A percentile compares a stretch with the other conserved stretches of the same genome.
These are phyloP conservation scores for Montipora cactus DNA, from an alignment of 64 coral and sea anemone genomes.

Conservation along the genomic window DNA sequence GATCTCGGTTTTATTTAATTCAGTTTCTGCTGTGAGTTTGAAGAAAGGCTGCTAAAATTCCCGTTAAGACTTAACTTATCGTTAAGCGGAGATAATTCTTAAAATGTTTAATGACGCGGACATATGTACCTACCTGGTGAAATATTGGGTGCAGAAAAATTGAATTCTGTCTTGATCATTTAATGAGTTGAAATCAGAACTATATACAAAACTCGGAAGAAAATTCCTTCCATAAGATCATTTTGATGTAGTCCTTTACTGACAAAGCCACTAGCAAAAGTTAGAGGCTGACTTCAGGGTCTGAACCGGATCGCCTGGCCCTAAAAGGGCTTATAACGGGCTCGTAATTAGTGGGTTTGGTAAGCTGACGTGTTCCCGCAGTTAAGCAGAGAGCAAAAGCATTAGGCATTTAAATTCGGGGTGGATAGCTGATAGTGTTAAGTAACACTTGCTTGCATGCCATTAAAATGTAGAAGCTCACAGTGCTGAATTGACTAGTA, in stretches of 20 bases:
- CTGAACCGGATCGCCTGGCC: background rate
- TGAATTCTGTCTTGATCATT: background rate
- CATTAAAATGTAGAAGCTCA: background rate
- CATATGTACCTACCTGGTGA: background rate
- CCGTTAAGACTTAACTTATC: conserved; percentile 4
- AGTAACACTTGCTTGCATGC: background rate
- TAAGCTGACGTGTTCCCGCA: background rate
- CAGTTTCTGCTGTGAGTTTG: conserved; percentile 3
- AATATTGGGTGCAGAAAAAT: background rate
- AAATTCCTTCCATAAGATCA: background rate
- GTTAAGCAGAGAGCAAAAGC: background rate
- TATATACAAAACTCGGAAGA: background rate
- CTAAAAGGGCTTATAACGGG: background rate
- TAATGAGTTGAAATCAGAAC: background rate
- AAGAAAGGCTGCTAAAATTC: background rate
- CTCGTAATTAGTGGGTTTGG: background rate
- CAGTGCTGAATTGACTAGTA: background rate
- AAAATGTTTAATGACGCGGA: background rate
- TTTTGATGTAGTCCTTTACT: background rate
- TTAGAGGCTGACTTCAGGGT: background rate
- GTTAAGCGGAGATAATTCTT: conserved; percentile 45
- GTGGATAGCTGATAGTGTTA: background rate
- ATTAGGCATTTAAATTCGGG: background rate
- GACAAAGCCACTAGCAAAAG: background rate
- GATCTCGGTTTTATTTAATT: background rate